Base-by-base conservation (phyloP, 2,888 invertebrate genomes). In the Heteromyza rotundicornis region DNA sequence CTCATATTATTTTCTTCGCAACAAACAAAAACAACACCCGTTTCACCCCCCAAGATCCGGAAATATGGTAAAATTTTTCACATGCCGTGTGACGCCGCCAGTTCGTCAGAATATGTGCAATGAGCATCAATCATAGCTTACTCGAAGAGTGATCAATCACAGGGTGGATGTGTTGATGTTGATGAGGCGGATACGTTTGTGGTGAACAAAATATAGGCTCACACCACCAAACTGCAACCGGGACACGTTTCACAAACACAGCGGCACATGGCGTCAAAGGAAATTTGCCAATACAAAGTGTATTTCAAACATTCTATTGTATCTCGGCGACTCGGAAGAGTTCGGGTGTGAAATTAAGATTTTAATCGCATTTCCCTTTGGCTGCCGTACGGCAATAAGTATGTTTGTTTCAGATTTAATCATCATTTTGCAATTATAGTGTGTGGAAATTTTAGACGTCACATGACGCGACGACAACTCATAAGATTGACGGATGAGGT, bases 111-210 rank as follows among this genome's bases (percentile, higher is more conserved):
- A 72, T 71, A 73, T 76, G 77, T 78, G 79, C 77, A 73, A 75
- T 71, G 75, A 75, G 75, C 80, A 80, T 79, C 79, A 80, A 80
- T 79, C 79, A 79, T 79, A 74, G 79, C 78, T 79, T 77, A 78
- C 79, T 76, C 74, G 78, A 77, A 72, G 78, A 76, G 78, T 77
- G 80, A 80, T 79, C 79, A 79, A 79, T 79, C 79, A 79, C 70
- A 70, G 73, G 14, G 47, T 40, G 40, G 40, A 14, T 7, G 40
- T n/a, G 47, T 3, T 40, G 40, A 7, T 47, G 47, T 7, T 7
- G 20, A 19, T 47, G 20, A 17, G 47, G 17, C 47, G 47, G 47
- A 47, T 47, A 47, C 20, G 47, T 47, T 47, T 47, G 47, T 14
- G 47, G 47, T 47, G 17, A 19, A 19, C 47, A 2, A 14, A 2